Conservation (phyloP, 2,797 vertebrate species). For the Mus caroli region DNA sequence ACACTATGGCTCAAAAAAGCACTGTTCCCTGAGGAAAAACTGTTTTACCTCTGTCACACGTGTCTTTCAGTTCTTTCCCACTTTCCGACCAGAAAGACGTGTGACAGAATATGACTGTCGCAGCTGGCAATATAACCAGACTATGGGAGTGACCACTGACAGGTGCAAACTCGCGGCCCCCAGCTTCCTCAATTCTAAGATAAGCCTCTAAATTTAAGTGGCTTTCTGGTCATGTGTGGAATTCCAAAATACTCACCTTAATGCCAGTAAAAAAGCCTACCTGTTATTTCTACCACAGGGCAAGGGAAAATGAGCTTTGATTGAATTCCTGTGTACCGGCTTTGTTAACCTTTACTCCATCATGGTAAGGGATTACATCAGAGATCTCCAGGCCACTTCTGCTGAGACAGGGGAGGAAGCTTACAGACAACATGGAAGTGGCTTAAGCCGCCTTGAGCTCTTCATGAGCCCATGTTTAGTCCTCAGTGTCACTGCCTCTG, state of each 20-base stretch:
- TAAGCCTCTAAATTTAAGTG: slow-evolving; percentile 16
- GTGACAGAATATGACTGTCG: neutral
- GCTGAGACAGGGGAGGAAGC: neutral
- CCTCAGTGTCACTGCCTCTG: neutral
- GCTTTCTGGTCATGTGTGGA: neutral
- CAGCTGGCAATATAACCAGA: neutral
- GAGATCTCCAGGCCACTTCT: neutral
- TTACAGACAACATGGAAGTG: neutral
- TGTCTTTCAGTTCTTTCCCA: neutral
- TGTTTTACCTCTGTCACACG: neutral
- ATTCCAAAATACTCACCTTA: neutral
- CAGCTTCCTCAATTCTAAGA: neutral
- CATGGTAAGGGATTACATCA: neutral
- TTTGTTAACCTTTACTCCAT: neutral
- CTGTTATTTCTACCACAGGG: neutral
- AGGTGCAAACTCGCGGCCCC: no score
- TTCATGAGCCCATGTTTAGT: neutral
- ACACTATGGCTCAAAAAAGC: neutral
- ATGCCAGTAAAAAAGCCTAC: neutral
- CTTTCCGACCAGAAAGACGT: neutral
- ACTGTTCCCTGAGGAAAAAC: neutral
- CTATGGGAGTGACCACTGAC: fast-evolving
- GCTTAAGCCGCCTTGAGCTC: neutral
- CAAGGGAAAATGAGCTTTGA: neutral
- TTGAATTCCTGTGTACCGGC: neutral